Base-by-base conservation (phyloP, 2,113 vertebrate genomes). In the Cyprinus carpio region DNA sequence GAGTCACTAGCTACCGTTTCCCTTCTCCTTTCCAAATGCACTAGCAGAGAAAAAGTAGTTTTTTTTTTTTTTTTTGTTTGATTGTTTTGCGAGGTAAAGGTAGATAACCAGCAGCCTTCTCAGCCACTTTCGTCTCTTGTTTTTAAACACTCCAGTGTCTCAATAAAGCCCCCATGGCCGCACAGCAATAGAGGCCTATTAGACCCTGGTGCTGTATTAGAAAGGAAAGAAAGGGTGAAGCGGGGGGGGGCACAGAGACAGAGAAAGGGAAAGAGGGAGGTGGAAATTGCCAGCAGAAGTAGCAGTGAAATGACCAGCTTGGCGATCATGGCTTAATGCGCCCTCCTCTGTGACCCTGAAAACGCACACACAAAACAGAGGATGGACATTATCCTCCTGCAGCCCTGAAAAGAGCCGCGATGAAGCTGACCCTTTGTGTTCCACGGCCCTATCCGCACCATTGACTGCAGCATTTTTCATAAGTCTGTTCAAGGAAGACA, bases 361-460 rank as follows among this genome's bases (percentile, higher is more conserved):
- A 96, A 96, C 92, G 82, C 92, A 93, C 95, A 94, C 93, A 96
- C 95, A 96, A 94, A 96, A 94, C 96, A 95, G 94, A 94, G 94
- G 93, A 95, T 94, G 93, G 95, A 93, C 94, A 94, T 96, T 95
- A 95, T 96, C 95, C 93, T 92, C 87, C 90, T 6, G 92, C 85
- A 84, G 86, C 93, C 95, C 94, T 96, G 96, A 97, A 97, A 96
- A 96, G 96, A 96, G 93, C 94, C 92, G 93, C 95, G 95, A 95
- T 96, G 94, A 87, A 96, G 97, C 95, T 94, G 94, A 90, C 94
- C 96, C 97, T 97, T 99, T 98, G 97, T 99, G 95, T 95, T 94
- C 90, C 34, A 40, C 83, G 10, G 92, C 93, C 92, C 94, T 93
- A 93, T 94, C 94, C 93, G 88, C 95, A 94, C 94, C 94, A 94